Evolutionary conservation across 2,888 invertebrate species (phyloP).

Genomic region (Patella ulyssiponensis): DNA sequence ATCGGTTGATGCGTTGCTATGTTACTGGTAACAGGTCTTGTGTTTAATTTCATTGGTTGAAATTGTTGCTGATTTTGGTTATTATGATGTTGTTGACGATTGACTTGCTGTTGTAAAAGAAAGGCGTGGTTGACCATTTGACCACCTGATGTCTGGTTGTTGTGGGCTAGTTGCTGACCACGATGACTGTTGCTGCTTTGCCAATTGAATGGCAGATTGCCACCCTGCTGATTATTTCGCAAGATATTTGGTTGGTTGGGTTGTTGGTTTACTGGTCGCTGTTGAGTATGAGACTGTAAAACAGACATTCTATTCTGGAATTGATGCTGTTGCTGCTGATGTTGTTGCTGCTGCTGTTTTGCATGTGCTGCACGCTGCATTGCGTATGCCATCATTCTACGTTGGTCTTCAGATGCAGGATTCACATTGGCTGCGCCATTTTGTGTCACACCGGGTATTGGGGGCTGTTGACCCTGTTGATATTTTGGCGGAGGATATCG

Average conservation of each 20-base stretch:
- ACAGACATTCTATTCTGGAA: conserved; percentile 71
- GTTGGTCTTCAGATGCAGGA: not conserved
- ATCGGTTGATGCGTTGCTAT: not conserved
- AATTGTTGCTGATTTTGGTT: conserved; percentile 20
- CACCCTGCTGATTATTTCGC: not conserved
- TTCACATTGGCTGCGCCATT: conserved; percentile 6
- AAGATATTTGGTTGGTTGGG: not conserved
- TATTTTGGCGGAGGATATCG: conserved; percentile 48
- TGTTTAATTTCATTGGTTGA: conserved; percentile 23
- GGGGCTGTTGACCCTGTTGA: conserved; percentile 16
- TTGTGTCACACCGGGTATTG: not conserved
- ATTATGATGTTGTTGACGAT: conserved; percentile 28
- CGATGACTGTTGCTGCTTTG: not conserved
- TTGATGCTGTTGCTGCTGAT: conserved; percentile 58
- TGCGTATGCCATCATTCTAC: not conserved
- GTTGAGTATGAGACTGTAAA: conserved; percentile 25
- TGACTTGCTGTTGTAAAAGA: conserved; percentile 15
- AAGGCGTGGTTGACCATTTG: conserved; percentile 13
- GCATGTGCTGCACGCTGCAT: not conserved
- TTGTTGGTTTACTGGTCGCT: conserved; percentile 16
- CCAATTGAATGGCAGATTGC: not conserved
- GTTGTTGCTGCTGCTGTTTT: conserved; percentile 21
- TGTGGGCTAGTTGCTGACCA: too few relatives aligned
- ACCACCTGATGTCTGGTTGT: conserved; percentile 9
- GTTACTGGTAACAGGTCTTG: conserved; percentile 23